These are phyloP conservation scores for Echeneis naucrates DNA, from an alignment of 2,797 vertebrate species.

Conservation along the genomic window DNA sequence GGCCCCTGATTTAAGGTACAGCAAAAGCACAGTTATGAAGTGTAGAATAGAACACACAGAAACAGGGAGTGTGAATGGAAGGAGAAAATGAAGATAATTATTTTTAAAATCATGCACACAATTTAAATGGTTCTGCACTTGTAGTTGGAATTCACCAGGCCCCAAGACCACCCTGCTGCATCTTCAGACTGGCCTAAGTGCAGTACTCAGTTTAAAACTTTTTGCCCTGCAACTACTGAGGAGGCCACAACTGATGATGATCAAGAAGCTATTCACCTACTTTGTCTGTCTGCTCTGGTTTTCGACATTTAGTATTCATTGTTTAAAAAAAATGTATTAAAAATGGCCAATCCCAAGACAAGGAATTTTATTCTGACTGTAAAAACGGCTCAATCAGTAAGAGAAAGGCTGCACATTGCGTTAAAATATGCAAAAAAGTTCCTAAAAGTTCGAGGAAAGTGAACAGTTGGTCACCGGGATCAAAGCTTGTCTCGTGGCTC, in stretches of 20 bases:
- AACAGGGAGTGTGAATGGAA: slow-evolving; percentile 25
- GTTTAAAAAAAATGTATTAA: background rate
- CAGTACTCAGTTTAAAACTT: too few species aligned
- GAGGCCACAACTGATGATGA: too few species aligned
- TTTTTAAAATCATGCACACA: background rate
- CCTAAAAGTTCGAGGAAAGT: background rate
- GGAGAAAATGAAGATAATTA: slow-evolving; percentile 6
- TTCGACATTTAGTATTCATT: too few species aligned
- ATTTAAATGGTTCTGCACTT: background rate
- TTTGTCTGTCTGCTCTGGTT: background rate
- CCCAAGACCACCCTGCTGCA: too few species aligned
- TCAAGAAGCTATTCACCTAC: background rate
- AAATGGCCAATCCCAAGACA: background rate
- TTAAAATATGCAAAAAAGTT: background rate
- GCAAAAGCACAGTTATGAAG: slow-evolving; percentile 73
- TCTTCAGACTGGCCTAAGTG: too few species aligned
- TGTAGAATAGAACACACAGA: slow-evolving; percentile 39
- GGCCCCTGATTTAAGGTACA: slow-evolving; percentile 77
- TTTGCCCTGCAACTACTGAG: too few species aligned
- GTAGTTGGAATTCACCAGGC: too few species aligned
- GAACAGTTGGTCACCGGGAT: background rate
- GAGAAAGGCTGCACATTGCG: background rate
- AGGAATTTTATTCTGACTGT: background rate
- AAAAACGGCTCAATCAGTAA: background rate
- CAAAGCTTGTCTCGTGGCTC: background rate